A percentile compares a stretch with the other conserved stretches of the same genome.
These are phyloP conservation scores for Pyrocoelia pectoralis DNA, from an alignment of 2,888 invertebrate genomes.

Conservation along the genomic window DNA sequence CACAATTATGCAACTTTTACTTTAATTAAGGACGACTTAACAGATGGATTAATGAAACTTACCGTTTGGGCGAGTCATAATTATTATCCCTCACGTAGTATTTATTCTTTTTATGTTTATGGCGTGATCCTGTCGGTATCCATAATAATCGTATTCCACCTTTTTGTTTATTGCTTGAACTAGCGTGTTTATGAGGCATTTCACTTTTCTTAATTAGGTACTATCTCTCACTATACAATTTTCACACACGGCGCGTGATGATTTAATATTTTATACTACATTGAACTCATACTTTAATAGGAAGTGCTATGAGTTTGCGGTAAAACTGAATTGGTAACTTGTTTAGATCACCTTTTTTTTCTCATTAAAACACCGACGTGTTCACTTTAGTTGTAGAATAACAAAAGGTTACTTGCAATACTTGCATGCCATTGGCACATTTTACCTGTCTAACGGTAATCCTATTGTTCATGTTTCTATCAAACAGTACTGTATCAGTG, in stretches of 20 bases:
- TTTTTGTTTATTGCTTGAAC: slow-evolving; percentile 33
- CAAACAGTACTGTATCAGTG: neutral
- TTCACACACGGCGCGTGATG: too few relatives aligned
- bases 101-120: slow-evolving; percentile 35
- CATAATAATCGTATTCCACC: slow-evolving; percentile 33
- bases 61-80: slow-evolving; percentile 15
- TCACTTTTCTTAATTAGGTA: neutral
- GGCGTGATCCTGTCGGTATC: slow-evolving; percentile 33
- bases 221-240: too few relatives aligned
- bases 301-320: too few relatives aligned
- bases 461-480: neutral
- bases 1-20: too few relatives aligned
- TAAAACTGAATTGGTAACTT: neutral
- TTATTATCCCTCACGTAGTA: slow-evolving; percentile 28
- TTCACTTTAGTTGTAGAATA: slow-evolving; percentile 2
- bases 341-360: slow-evolving; percentile 15
- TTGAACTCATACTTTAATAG: too few relatives aligned
- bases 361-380: neutral
- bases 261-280: too few relatives aligned
- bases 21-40: too few relatives aligned
- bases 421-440: slow-evolving; percentile 28
- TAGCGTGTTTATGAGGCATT: slow-evolving; percentile 12
- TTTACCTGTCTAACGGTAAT: slow-evolving; percentile 25
- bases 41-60: slow-evolving; percentile 1
- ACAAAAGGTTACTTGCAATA: slow-evolving; percentile 23